phyloP scores from a whole-genome alignment of 2,888 invertebrate species.

The Lacanobia oleracea region DNA sequence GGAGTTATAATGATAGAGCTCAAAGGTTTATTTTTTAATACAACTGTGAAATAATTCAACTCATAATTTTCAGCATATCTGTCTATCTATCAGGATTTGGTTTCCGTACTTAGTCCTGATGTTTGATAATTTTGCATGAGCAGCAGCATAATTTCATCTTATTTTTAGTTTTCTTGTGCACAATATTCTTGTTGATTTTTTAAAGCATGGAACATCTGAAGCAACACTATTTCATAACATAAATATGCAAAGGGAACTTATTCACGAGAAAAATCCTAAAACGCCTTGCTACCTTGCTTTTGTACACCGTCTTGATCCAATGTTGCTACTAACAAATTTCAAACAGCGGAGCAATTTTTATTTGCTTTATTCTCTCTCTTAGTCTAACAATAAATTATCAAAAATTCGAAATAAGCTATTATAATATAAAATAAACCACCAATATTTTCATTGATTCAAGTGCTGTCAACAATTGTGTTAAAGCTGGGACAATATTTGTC shows the following conservation, averaged over 20 bases:
- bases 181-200: not conserved
- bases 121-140: no score
- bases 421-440: not conserved
- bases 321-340: constrained; percentile 22
- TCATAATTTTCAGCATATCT: no score
- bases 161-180: not conserved
- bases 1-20: not conserved
- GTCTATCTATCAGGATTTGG: no score
- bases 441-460: no score
- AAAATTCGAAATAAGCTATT: not conserved
- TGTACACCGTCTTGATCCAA: constrained; percentile 4
- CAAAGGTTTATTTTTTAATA: not conserved
- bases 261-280: not conserved
- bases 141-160: no score
- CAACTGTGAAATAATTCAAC: no score
- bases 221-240: not conserved
- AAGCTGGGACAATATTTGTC: not conserved
- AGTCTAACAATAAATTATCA: not conserved
- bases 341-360: not conserved
- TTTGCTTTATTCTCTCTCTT: not conserved
- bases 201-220: not conserved
- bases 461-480: not conserved
- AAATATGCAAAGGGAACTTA: not conserved
- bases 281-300: not conserved
- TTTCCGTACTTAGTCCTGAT: no score